Percentiles rank a stretch among this genome's conserved stretches.
Evolutionary conservation across 1,140 invertebrate species (phyloP).

Genomic region (Apis dorsata): DNA sequence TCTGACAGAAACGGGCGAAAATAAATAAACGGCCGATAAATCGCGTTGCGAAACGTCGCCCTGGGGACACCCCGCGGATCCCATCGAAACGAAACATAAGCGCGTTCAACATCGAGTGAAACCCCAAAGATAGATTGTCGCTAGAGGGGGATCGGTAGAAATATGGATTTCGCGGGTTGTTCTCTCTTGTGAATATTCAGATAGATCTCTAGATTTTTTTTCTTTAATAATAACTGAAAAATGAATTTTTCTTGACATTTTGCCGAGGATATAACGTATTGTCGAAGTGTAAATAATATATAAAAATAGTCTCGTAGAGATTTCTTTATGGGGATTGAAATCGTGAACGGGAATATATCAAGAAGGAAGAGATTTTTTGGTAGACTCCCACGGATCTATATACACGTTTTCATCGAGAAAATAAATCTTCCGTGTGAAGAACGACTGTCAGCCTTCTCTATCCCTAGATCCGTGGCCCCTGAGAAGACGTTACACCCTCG

Average conservation of each 20-base stretch:
- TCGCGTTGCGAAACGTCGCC: slow-evolving; percentile 59
- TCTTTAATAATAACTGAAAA: no score
- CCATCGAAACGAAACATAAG: slow-evolving; percentile 32
- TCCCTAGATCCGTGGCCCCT: slow-evolving; percentile 44
- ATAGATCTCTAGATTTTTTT: no score
- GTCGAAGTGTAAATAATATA: no score
- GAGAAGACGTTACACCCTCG: slow-evolving; percentile 62
- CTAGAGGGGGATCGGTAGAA: slow-evolving; percentile 4
- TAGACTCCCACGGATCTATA: slow-evolving; percentile 42
- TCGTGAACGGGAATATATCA: no score
- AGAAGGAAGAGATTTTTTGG: background rate
- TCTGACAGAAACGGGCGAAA: slow-evolving; percentile 54
- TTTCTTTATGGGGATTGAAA: background rate
- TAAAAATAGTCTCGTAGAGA: background rate
- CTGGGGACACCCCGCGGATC: slow-evolving; percentile 42
- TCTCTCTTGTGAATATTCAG: no score
- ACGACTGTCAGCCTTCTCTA: slow-evolving; percentile 39
- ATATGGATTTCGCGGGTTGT: background rate
- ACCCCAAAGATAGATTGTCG: slow-evolving; percentile 25
- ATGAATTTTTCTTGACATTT: background rate
- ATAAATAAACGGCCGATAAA: slow-evolving; percentile 65
- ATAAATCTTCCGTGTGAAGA: slow-evolving; percentile 49
- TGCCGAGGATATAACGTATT: no score
- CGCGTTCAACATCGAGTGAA: slow-evolving; percentile 23
- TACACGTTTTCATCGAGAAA: slow-evolving; percentile 20